These are phyloP conservation scores for Hoplias malabaricus DNA, from an alignment of 2,113 vertebrate species.

Conservation along the genomic window DNA sequence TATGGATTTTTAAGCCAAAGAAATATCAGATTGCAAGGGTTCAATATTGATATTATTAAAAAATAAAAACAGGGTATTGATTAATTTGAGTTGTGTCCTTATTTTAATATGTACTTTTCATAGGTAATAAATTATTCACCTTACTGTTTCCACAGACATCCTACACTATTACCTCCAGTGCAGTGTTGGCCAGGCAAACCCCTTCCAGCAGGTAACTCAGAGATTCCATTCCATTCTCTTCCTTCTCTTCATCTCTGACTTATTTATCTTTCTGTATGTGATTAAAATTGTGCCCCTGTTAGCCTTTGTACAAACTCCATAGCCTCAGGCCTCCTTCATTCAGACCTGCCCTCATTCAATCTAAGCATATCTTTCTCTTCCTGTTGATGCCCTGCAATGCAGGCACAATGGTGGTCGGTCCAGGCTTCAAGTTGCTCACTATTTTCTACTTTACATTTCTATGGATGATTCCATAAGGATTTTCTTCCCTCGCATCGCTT, in stretches of 20 bases:
- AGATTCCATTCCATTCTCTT: background rate
- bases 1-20: too few relatives aligned
- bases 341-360: background rate
- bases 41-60: too few relatives aligned
- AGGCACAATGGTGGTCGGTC: background rate
- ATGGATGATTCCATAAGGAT: background rate
- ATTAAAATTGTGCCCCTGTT: background rate
- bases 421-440: background rate
- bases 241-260: background rate
- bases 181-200: constrained; percentile 81
- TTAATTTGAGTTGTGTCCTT: background rate
- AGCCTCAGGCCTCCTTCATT: background rate
- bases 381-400: background rate
- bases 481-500: background rate
- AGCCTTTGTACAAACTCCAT: background rate
- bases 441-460: background rate
- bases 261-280: background rate
- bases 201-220: constrained; percentile 90
- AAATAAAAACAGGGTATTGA: background rate
- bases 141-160: constrained; percentile 73
- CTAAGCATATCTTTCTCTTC: background rate
- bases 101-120: background rate
- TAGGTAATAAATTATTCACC: background rate
- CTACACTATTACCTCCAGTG: constrained; percentile 90
- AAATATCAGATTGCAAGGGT: too few relatives aligned